phyloP scores from a whole-genome alignment of 2,797 vertebrate genomes.

The Sebastes miniatus region DNA sequence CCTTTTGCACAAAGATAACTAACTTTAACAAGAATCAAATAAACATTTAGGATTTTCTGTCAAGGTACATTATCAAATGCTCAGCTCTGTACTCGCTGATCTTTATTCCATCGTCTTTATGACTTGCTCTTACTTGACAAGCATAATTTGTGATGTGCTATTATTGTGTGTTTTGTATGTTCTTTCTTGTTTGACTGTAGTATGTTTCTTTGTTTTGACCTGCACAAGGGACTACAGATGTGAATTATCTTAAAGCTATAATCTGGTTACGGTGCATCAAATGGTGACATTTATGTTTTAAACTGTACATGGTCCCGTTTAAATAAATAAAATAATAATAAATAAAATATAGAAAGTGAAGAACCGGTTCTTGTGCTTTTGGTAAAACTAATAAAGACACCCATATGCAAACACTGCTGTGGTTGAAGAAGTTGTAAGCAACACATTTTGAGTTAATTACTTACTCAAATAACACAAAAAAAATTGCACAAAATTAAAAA shows the following conservation, averaged over 20 bases:
- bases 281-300: no score
- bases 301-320: no score
- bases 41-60: neutral
- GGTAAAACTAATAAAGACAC: neutral
- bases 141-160: no score
- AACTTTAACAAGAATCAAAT: neutral
- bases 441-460: neutral
- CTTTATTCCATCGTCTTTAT: no score
- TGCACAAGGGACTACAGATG: no score
- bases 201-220: no score
- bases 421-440: neutral
- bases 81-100: no score
- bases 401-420: neutral
- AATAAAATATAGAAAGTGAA: neutral
- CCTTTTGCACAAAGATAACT: neutral
- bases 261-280: no score
- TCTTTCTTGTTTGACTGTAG: fast-evolving
- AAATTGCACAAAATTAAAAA: neutral
- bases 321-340: no score
- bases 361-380: neutral
- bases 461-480: neutral
- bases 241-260: no score
- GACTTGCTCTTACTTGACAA: no score
- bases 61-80: neutral
- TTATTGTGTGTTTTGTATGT: no score